These are phyloP conservation scores for Apistogramma diplotaenia DNA, from an alignment of 2,113 vertebrate species.

Conservation along the genomic window DNA sequence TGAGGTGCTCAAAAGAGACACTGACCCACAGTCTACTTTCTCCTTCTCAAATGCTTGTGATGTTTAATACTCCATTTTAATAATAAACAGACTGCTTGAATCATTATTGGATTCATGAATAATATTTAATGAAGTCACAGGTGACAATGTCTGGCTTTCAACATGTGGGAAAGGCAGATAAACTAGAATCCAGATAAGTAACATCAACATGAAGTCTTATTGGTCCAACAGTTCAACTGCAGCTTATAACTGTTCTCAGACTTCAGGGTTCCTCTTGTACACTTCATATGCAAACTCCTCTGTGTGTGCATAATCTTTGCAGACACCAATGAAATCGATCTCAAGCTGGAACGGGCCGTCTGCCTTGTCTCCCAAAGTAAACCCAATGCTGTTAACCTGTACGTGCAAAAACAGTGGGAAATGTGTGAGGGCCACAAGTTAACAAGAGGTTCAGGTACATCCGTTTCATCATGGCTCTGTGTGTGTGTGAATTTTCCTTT, in stretches of 20 bases:
- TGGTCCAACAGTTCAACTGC: neutral
- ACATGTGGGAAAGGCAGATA: neutral
- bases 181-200: neutral
- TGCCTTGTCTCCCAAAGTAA: slow-evolving; percentile 89
- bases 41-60: neutral
- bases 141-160: neutral
- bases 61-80: neutral
- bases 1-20: neutral
- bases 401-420: neutral
- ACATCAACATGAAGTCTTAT: neutral
- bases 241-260: neutral
- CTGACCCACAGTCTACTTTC: neutral
- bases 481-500: neutral
- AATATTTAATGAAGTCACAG: neutral
- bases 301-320: slow-evolving; percentile 83
- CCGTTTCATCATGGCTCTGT: neutral
- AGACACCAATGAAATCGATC: slow-evolving; percentile 89
- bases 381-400: slow-evolving; percentile 88
- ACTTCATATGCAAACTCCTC: slow-evolving; percentile 91
- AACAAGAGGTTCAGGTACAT: neutral
- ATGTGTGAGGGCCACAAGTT: neutral
- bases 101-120: neutral
- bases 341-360: slow-evolving; percentile 92
- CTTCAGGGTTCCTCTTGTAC: slow-evolving; percentile 79
- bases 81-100: neutral